Evolutionary conservation across 1,140 invertebrate genomes (phyloP).

Genomic region (Pachyrhynchus sulphureomaculatus): DNA sequence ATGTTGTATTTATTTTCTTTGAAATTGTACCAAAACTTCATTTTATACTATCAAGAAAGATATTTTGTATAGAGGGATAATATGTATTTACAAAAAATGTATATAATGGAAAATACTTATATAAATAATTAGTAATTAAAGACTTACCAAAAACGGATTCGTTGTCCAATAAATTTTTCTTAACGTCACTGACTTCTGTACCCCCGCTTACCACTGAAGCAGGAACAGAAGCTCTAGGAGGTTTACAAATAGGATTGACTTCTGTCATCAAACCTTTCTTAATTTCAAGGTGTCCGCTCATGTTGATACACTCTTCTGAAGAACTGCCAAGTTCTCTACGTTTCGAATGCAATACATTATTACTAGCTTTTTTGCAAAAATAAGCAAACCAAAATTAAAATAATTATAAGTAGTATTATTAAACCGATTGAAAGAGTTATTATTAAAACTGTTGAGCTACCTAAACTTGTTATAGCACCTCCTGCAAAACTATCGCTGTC

Average conservation of each 20-base stretch:
- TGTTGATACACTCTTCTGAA: conserved; percentile 61
- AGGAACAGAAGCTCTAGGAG: conserved; percentile 68
- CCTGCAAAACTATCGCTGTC: conserved; percentile 34
- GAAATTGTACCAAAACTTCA: too few species aligned
- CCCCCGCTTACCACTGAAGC: conserved; percentile 66
- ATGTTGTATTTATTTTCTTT: too few species aligned
- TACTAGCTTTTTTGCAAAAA: conserved; percentile 65
- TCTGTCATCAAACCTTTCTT: conserved; percentile 78
- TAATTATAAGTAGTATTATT: conserved; percentile 62
- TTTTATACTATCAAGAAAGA: too few species aligned
- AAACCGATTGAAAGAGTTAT: conserved; percentile 53
- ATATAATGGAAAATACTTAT: too few species aligned
- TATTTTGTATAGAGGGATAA: too few species aligned
- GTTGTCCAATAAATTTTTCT: conserved; percentile 72
- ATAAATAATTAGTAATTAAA: too few species aligned
- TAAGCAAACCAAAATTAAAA: conserved; percentile 61
- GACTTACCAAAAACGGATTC: conserved; percentile 47
- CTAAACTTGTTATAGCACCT: conserved; percentile 51
- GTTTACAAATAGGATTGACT: conserved; percentile 79
- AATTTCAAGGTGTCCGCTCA: conserved; percentile 67
- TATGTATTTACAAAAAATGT: too few species aligned
- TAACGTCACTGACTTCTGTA: conserved; percentile 77
- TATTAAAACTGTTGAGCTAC: conserved; percentile 48
- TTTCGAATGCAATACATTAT: conserved; percentile 48
- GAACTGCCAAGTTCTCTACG: conserved; percentile 58